Base-by-base conservation (phyloP, 1,140 invertebrate species). In the Heliothis virescens region DNA sequence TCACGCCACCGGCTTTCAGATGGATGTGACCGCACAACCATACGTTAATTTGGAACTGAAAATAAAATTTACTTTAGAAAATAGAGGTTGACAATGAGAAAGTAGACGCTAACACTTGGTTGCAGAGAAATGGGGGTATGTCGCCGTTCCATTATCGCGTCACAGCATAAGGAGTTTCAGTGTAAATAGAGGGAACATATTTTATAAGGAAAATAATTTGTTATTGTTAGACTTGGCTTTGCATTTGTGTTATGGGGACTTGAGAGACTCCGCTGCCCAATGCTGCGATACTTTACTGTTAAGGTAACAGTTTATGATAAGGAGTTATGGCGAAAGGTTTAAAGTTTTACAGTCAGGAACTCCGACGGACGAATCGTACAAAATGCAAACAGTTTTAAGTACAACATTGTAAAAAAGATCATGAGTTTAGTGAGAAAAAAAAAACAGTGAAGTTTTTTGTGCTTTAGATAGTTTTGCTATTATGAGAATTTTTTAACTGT, bases 21-120 rank as follows among this genome's bases (percentile, higher is more conserved):
- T 52, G 48, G 13, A 71, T 57, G 69, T 21, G 59, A 50, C 16
- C n/a, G 29, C n/a, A 52, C 5, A 76, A 60, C 74, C 52, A 53
- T 65, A 76, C 60, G 48, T 76, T 76, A 63, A 65, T 76, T 76
- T 53, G 18, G 48, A 50, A 52, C 26, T 34, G 50, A 60, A 76
- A 65, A 76, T 53, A 76, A 76, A 75, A 65, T 76, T 63, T 76
- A 65, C 74, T 76, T 76, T 76, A 76, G 74, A 63, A 76, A 76
- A 63, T 76, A 76, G 53, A 76, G 60, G 60, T 62, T 76, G 74
- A 65, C 74, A 76, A 53, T 76, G 74, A 76, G 34, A 76, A 63
- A 76, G 48, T 65, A 26, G 41, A 15, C 48, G 48, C 48, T 71
- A 71, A 76, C 59, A 62, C 59, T 53, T 63, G 60, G 21, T 65